These are phyloP conservation scores for Odontocolon sp. DNA, from an alignment of 2,888 invertebrate species.

Conservation along the genomic window DNA sequence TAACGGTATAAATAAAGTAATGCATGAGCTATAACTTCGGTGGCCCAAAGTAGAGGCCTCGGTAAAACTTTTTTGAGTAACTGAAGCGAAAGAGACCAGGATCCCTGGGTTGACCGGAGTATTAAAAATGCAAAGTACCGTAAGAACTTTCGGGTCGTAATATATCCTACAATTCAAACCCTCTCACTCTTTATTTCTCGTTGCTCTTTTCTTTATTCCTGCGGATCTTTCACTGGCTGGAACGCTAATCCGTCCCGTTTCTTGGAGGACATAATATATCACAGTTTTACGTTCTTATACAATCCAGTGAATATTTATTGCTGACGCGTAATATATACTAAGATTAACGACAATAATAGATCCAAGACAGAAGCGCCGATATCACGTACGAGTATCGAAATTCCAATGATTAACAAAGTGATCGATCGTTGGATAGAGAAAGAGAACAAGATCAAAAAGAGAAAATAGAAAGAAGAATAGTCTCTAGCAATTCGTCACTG, in stretches of 20 bases:
- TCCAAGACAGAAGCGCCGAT: background rate
- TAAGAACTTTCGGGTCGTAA: slow-evolving; percentile 7
- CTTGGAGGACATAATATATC: background rate
- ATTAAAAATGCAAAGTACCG: slow-evolving; percentile 27
- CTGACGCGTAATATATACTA: background rate
- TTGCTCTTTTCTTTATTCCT: background rate
- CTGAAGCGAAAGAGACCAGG: background rate
- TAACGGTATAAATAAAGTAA: background rate
- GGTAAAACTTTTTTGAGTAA: slow-evolving; percentile 40
- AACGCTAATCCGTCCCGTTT: background rate
- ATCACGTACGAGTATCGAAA: slow-evolving; percentile 17
- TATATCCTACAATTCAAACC: slow-evolving; percentile 1
- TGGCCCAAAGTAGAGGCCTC: background rate
- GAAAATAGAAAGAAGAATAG: background rate
- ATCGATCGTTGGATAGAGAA: background rate
- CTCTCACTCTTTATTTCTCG: no score
- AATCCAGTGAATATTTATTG: slow-evolving; percentile 9
- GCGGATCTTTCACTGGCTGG: background rate
- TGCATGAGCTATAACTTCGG: background rate
- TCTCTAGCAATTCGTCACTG: background rate
- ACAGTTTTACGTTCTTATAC: background rate
- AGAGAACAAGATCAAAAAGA: background rate
- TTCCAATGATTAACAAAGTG: background rate
- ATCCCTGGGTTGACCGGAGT: slow-evolving; percentile 11
- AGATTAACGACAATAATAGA: background rate